Evolutionary conservation across 2,888 invertebrate genomes (phyloP), one percentile per base, ranked within the genome.

Genomic region (Danaus chrysippus): DNA sequence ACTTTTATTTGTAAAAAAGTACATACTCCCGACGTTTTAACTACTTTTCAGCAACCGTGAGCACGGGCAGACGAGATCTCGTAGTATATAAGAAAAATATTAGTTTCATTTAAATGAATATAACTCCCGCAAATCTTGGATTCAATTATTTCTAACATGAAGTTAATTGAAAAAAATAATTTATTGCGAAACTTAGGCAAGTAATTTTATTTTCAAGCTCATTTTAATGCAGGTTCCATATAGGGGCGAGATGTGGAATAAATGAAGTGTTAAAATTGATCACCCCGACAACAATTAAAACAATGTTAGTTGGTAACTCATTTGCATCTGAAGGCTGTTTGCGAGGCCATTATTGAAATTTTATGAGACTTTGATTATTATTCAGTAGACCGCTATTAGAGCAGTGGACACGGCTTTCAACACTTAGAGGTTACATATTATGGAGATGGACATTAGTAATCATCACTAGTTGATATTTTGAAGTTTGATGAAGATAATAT

Each of bases 311-410:
- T 68, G 70, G 73, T 71, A 68, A 66, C 66, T 62, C 62, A 91
- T 91, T 91, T 88, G 86, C 88, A 91, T 91, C 72, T 64, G 62
- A 73, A 76, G 65, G 84, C 86, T 81, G 86, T 90, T 91, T 87
- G 73, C 78, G 71, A 59, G 58, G 82, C 80, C 83, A 82, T 89
- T 90, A 90, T 91, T 91, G 90, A 89, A 90, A 91, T 91, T 91
- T 90, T 90, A 90, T 87, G 87, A 81, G 84, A 86, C 84, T 88
- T 87, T 87, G 84, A 90, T 90, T 89, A 88, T 88, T 88, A 89
- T 90, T 90, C 88, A 89, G 87, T 86, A 88, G 88, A 88, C 90
- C 89, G 84, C 87, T 87, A 86, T 87, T 88, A 86, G 84, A 82
- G 75, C 70, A 84, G 82, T 88, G 88, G 90, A 89, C 89, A 88